A percentile compares a stretch with the other conserved stretches of the same genome.
These are phyloP conservation scores for Galerucella nymphaeae DNA, from an alignment of 2,888 invertebrate genomes.

Conservation along the genomic window DNA sequence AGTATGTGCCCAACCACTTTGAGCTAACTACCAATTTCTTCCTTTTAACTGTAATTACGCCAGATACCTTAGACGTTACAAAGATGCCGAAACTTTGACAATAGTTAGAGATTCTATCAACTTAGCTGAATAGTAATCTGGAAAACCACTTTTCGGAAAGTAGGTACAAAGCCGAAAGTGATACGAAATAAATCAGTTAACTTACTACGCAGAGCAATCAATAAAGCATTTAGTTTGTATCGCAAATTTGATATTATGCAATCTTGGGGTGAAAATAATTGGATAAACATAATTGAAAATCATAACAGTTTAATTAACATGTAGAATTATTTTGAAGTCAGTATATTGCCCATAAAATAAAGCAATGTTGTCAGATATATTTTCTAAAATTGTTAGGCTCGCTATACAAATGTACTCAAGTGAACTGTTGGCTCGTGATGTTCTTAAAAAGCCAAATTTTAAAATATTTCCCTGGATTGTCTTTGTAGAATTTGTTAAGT, in stretches of 20 bases:
- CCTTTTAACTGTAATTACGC: background rate
- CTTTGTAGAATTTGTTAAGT: too few species aligned
- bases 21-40: conserved; percentile 9
- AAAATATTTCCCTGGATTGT: too few species aligned
- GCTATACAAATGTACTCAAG: too few species aligned
- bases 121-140: conserved; percentile 7
- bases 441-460: too few species aligned
- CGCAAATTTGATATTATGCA: background rate
- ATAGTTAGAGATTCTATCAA: conserved; percentile 18
- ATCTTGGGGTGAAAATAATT: too few species aligned
- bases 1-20: background rate
- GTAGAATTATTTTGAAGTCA: too few species aligned
- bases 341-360: too few species aligned
- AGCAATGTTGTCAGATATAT: too few species aligned
- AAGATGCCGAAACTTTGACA: conserved; percentile 20
- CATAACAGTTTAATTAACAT: too few species aligned
- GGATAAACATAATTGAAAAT: too few species aligned
- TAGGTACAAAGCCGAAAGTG: conserved; percentile 20
- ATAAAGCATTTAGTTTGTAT: background rate
- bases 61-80: conserved; percentile 15
- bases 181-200: conserved; percentile 17
- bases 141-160: conserved; percentile 23
- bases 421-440: too few species aligned
- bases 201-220: background rate
- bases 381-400: too few species aligned